Evolutionary conservation across 2,888 invertebrate genomes (phyloP), one percentile per base, ranked within the genome.

Genomic region (Idaea aversata): DNA sequence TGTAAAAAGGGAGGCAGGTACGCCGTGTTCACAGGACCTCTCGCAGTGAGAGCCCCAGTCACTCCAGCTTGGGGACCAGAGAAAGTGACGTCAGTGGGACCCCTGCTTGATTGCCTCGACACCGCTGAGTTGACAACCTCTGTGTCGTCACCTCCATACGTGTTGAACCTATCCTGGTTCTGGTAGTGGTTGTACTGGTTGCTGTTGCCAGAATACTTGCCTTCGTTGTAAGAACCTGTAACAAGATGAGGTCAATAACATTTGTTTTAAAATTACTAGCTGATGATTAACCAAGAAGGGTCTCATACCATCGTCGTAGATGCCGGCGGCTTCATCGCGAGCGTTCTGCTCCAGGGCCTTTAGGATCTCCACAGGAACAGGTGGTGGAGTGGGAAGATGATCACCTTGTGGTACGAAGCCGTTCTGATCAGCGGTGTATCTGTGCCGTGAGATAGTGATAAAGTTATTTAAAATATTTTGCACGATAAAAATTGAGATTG

Each of bases 371-470:
- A 86, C 88, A 0, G 93, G 93, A 2, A 92, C 75, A 0, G 91
- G 91, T 4, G 89, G 93, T 63, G 86, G 87, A 7, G 92, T 91
- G 13, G 93, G 93, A 10, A 93, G 76, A 67, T 92, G 91, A 57
- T 89, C 90, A 2, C 92, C 92, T 65, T 87, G 81, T 4, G 92
- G 88, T 16, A 86, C 84, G 75, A 91, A 92, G 15, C 92, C 92
- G 60, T 93, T 91, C 76, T 90, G 87, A 65, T 88, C 92, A 70
- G 92, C 92, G 5, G 90, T 90, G 72, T 93, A 93, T 66, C 91
- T 91, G 71, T 34, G 75, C 69, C 63, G n/a, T 2, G 0, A 47
- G 7, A 47, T 13, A 13, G 13, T 6, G 6, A 13, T 10, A 47
- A 4, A 47, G 47, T 10, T 47, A 47, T 47, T 47, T 7, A 0